Base-by-base conservation (phyloP, 1,140 invertebrate genomes). In the Drosophila neocordata region DNA sequence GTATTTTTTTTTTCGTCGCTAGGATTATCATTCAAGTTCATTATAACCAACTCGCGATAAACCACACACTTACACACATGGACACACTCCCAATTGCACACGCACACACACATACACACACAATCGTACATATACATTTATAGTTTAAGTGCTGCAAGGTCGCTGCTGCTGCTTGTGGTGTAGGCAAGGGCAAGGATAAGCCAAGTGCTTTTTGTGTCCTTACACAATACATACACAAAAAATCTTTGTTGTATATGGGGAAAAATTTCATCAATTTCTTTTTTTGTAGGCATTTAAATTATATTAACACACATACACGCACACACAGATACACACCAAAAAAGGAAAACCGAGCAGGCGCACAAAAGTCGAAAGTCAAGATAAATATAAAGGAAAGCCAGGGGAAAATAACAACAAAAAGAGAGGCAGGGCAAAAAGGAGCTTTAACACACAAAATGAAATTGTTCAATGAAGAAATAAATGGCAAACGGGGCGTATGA, bases 11-110 rank as follows among this genome's bases (percentile, higher is more conserved):
- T 48, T 48, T 48, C 9, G 41, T 48, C 41, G 73, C 77, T 74
- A 77, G 81, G 77, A 84, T 85, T 84, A 84, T 84, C 81, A 74
- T 82, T 81, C 73, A 71, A 84, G 81, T 87, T 87, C 81, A 81
- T 87, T 84, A 85, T 81, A 79, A 74, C 82, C 62, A 73, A 62
- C 71, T 65, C 57, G 55, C 65, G 82, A 87, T 87, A 85, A 77
- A 74, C 37, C 62, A 68, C 58, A 56, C 53, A 57, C 41, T 38
- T 44, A 65, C 15, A 13, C 37, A 57, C 35, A 48, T 18, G 8
- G 9, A 35, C 34, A 9, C 34, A 35, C 34, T 12, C 34, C 34
- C 34, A 9, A 12, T 18, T 15, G 8, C 41, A 44, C 15, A 11
- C 41, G 11, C 41, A 20, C 15, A 48, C 41, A 15, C 12, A 13